Conservation (phyloP, 64 coral and sea anemone species). For the Anthopleura sola region DNA sequence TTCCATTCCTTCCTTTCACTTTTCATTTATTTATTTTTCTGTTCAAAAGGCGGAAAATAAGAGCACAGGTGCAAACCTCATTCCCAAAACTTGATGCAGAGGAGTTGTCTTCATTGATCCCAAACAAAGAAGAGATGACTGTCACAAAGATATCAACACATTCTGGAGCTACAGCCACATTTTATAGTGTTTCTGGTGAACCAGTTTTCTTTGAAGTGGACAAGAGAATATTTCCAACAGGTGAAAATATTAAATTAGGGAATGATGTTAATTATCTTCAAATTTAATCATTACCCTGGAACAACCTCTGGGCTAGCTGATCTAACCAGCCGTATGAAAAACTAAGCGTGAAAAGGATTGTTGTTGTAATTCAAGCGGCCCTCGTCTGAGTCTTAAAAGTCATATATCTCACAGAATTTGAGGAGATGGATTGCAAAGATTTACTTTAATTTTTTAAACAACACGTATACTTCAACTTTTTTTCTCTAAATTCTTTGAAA, state of each 20-base stretch:
- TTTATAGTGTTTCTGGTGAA: conserved; percentile 74
- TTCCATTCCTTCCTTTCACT: not conserved
- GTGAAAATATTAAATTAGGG: conserved; percentile 1
- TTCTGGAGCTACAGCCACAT: conserved; percentile 73
- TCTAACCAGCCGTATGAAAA: too few relatives aligned
- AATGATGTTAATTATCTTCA: too few relatives aligned
- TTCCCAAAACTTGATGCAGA: conserved; percentile 67
- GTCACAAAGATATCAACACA: conserved; percentile 81
- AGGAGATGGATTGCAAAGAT: too few relatives aligned
- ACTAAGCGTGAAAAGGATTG: too few relatives aligned
- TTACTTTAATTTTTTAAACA: too few relatives aligned
- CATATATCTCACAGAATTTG: too few relatives aligned
- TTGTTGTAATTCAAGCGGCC: too few relatives aligned
- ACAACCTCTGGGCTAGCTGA: too few relatives aligned
- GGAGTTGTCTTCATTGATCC: conserved; percentile 55
- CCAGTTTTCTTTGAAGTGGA: conserved; percentile 96
- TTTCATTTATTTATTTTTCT: conserved; percentile 1
- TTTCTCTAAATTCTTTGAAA: too few relatives aligned
- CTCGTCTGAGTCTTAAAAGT: too few relatives aligned
- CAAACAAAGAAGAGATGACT: conserved; percentile 95
- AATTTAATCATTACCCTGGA: too few relatives aligned
- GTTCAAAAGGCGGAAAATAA: conserved; percentile 73
- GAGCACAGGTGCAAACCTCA: conserved; percentile 54
- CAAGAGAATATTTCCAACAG: conserved; percentile 86
- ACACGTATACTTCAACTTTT: too few relatives aligned